A percentile compares a stretch with the other conserved stretches of the same genome.
These are phyloP conservation scores for Rafetus swinhoei DNA, from an alignment of 2,113 vertebrate species.

Conservation along the genomic window DNA sequence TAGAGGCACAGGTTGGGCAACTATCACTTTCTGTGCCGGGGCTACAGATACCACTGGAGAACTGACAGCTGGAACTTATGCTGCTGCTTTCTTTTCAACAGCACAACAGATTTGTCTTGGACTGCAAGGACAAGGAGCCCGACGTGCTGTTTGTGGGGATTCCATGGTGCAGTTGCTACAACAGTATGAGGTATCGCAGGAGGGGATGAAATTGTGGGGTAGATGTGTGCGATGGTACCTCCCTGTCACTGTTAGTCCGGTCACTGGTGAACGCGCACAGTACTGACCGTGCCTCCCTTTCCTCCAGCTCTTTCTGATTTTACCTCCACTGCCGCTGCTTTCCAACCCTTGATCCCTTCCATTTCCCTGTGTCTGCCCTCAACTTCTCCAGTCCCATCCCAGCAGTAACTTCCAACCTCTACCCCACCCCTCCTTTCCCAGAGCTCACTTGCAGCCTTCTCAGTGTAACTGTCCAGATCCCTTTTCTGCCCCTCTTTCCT, in stretches of 20 bases:
- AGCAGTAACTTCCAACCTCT: rapidly evolving
- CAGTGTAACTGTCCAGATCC: rapidly evolving
- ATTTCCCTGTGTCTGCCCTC: rapidly evolving
- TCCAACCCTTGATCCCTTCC: background rate
- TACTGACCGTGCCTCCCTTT: rapidly evolving
- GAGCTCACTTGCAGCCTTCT: background rate
- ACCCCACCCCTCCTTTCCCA: background rate
- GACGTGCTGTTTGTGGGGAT: slow-evolving; percentile 94
- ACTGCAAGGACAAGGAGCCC: slow-evolving; percentile 89
- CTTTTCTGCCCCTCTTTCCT: background rate
- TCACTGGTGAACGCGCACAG: rapidly evolving
- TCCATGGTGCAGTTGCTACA: slow-evolving; percentile 97
- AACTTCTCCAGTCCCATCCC: rapidly evolving
- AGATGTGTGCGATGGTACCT: rapidly evolving
- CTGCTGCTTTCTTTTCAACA: slow-evolving; percentile 50
- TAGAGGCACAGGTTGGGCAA: background rate
- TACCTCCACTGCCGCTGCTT: rapidly evolving
- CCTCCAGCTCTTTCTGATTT: rapidly evolving
- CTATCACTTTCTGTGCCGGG: background rate
- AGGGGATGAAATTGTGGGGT: rapidly evolving
- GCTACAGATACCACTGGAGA: background rate
- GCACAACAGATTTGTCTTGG: slow-evolving; percentile 86
- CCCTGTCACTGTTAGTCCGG: rapidly evolving
- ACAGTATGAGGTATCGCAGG: slow-evolving; percentile 87
- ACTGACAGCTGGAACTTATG: background rate